Base-by-base conservation (phyloP, 2,888 invertebrate genomes). In the Achlya flavicornis region DNA sequence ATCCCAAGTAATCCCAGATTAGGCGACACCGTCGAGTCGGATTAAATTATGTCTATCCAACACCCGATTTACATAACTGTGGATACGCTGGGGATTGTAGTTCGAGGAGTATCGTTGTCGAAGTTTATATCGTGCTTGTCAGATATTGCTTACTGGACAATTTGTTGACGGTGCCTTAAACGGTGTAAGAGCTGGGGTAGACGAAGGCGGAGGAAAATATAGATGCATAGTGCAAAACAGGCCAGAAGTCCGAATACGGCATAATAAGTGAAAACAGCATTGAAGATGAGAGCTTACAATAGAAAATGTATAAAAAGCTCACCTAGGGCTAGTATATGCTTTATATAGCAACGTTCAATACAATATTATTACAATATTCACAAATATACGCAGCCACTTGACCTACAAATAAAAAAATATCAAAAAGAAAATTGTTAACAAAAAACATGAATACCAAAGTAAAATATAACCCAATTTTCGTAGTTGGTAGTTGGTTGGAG, bases 11-110 rank as follows among this genome's bases (percentile, higher is more conserved):
- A 79, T 78, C 73, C 74, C 62, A 60, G 64, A 72, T 75, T 75
- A 69, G 72, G 74, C 76, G 63, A 71, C 72, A 73, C 70, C 68
- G 69, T 69, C 70, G 69, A 73, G 75, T 73, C 67, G 70, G 71
- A 71, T 74, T 75, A 74, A 74, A 76, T 69, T 71, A 64, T 67
- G 71, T 64, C 65, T 66, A 64, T 69, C 66, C 68, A 58, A 59
- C 68, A 73, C 70, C 69, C 72, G 68, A 80, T 80, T 80, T 78
- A 72, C 79, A 77, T 76, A 72, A 76, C 66, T 70, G 74, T 65
- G 63, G 57, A 69, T 60, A 60, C 60, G 26, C 60, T 11, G 43
- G 65, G 69, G 68, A 71, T 71, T 64, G 66, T 66, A 70, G 67
- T 64, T 68, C 66, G 58, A 68, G 62, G 66, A 69, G 69, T 72